A percentile compares a stretch with the other conserved stretches of the same genome.
These are phyloP conservation scores for Microcebus griseorufus DNA, from an alignment of 2,113 vertebrate genomes.

Conservation along the genomic window DNA sequence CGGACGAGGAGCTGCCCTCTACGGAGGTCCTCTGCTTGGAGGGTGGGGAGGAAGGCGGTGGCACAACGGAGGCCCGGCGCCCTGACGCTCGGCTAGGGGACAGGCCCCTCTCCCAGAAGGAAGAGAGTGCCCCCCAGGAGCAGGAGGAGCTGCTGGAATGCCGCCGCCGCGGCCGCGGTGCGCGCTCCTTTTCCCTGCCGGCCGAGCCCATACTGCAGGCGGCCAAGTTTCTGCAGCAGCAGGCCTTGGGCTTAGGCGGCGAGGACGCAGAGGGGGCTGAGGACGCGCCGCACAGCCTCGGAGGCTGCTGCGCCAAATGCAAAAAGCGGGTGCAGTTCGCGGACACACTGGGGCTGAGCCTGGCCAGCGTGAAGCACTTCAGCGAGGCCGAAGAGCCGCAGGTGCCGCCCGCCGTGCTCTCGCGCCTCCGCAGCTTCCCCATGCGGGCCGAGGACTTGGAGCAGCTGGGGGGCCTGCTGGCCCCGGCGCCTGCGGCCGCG, in stretches of 20 bases:
- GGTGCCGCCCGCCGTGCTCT: constrained; percentile 88
- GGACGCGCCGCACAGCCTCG: not conserved
- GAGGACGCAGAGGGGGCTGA: constrained; percentile 60
- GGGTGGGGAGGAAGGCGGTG: not conserved
- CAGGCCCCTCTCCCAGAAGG: not conserved
- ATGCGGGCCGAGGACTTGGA: constrained; percentile 68
- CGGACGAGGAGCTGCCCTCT: not conserved
- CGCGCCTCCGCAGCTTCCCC: constrained; percentile 85
- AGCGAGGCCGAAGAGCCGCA: constrained; percentile 90
- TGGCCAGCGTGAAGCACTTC: constrained; percentile 93
- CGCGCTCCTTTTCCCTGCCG: constrained; percentile 70
- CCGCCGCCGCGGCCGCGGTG: constrained; percentile 38
- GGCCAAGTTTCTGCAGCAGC: constrained; percentile 50
- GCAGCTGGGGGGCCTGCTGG: constrained; percentile 60
- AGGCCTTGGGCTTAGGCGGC: constrained; percentile 60
- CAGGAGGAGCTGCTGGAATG: not conserved
- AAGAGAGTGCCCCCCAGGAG: not conserved
- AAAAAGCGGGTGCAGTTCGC: constrained; percentile 94
- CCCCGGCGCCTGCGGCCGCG: constrained; percentile 50
- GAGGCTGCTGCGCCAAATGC: constrained; percentile 79
- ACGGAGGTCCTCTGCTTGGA: not conserved
- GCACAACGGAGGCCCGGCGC: not conserved
- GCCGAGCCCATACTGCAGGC: constrained; percentile 55
- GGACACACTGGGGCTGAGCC: constrained; percentile 90
- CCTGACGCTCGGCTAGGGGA: not conserved